These are phyloP conservation scores for Camptogramma bilineatum DNA, from an alignment of 2,888 invertebrate genomes.

Conservation along the genomic window DNA sequence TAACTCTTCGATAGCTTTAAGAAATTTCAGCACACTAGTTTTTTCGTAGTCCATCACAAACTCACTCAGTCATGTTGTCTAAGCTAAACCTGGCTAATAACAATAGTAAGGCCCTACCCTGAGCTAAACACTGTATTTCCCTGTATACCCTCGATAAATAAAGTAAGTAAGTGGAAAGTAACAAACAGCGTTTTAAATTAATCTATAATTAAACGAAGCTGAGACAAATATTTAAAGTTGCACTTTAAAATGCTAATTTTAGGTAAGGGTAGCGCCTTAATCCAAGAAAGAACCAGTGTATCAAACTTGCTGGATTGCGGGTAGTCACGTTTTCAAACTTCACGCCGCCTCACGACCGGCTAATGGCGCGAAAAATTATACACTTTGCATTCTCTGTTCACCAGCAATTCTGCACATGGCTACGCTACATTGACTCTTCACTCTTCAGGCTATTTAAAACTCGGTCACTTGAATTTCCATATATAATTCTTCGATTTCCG, in stretches of 20 bases:
- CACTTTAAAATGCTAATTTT: background rate
- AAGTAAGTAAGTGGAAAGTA: too few species aligned
- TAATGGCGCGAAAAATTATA: conserved; percentile 79
- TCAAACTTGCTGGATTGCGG: background rate
- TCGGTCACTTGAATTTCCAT: background rate
- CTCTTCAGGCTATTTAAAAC: background rate
- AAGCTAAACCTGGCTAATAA: too few species aligned
- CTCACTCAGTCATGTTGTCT: too few species aligned
- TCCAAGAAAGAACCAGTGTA: background rate
- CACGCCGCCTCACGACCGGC: conserved; percentile 48
- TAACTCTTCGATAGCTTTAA: conserved; percentile 11
- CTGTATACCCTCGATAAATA: too few species aligned
- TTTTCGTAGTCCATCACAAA: background rate
- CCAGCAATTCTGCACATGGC: background rate
- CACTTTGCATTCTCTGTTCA: conserved; percentile 51
- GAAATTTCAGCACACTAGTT: background rate
- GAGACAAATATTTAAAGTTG: too few species aligned
- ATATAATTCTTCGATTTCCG: background rate
- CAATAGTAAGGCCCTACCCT: too few species aligned
- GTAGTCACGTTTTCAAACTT: conserved; percentile 30
- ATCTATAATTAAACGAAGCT: too few species aligned
- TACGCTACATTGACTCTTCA: conserved; percentile 2
- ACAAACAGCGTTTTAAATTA: too few species aligned
- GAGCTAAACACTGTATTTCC: too few species aligned
- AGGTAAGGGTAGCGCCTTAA: background rate